These are phyloP conservation scores for Notoglanidium macrostoma DNA, from an alignment of 2,797 vertebrate genomes.

Conservation along the genomic window DNA sequence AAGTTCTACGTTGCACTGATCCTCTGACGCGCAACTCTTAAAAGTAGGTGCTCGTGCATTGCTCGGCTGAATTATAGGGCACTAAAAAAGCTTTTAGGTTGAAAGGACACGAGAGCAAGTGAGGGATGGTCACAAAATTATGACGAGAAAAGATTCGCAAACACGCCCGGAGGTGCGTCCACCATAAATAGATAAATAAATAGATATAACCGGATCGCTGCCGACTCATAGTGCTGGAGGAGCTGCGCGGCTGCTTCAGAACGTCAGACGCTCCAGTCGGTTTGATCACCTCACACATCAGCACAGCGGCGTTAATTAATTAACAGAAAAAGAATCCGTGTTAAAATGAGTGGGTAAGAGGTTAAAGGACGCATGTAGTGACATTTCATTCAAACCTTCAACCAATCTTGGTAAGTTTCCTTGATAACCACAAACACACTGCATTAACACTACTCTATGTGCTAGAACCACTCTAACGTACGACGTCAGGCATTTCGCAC, in stretches of 20 bases:
- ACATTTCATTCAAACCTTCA: neutral
- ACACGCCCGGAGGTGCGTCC: neutral
- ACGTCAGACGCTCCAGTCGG: neutral
- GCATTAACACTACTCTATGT: neutral
- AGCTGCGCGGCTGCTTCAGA: neutral
- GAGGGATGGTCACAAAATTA: neutral
- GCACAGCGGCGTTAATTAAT: neutral
- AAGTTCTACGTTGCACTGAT: neutral
- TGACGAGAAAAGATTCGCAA: neutral
- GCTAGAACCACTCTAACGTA: too few species aligned
- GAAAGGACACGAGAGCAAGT: neutral
- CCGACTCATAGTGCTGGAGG: neutral
- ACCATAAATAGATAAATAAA: neutral
- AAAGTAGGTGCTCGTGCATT: neutral
- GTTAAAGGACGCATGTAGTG: neutral
- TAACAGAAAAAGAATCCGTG: neutral
- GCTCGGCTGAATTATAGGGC: neutral
- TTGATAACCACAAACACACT: neutral
- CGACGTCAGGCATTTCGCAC: too few species aligned
- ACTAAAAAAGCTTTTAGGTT: conserved; percentile 21
- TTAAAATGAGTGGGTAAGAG: neutral
- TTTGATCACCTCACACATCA: neutral
- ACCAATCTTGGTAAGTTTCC: neutral
- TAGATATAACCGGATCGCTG: neutral
- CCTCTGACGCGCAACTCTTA: neutral